Base-by-base conservation (phyloP, 1,140 invertebrate genomes). In the Drosophila kohkoa region DNA sequence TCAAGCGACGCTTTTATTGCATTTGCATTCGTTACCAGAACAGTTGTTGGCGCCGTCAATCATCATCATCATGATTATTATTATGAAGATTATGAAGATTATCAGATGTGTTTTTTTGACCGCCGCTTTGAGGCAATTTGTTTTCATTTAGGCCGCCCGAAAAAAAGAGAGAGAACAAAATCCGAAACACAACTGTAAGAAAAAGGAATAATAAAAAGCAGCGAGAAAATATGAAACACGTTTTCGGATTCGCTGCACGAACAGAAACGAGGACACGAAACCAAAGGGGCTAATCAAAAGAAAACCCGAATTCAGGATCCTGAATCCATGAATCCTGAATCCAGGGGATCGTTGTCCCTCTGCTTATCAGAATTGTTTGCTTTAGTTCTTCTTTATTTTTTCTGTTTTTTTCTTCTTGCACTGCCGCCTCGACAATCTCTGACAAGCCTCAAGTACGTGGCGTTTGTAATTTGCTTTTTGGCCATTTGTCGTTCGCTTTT, bases 1-100 rank as follows among this genome's bases (percentile, higher is more conserved):
- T 45, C 28, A 2, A 46, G 38, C 55, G 63, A 55, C 25, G 68
- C 62, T 67, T 70, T 87, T 88, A 87, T 88, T 83, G 80, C 77
- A 87, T 87, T 89, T 88, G 77, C 73, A 87, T 88, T 87, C 71
- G 73, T 80, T 88, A 83, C 35, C 58, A 55, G 51, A 5, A 43
- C 41, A 43, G 41, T 43, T 43, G 41, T 43, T 43, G 41, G 41
- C 11, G 52, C 25, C 60, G 83, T 87, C 83, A 87, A 88, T 87
- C 83, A 83, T 87, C 80, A 86, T 86, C 75, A 87, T 63, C 51
- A 64, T 25, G 20, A 25, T 25, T 25, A 25, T 25, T 25, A 25
- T 25, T 25, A 25, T 25, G 20, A 25, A 25, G 20, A 25, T 72
- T 68, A 45, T 57, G 16, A 45, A 57, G 15, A 72, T 66, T 57